Base-by-base conservation (phyloP, 2,888 invertebrate species). In the Lycaena phlaeas region DNA sequence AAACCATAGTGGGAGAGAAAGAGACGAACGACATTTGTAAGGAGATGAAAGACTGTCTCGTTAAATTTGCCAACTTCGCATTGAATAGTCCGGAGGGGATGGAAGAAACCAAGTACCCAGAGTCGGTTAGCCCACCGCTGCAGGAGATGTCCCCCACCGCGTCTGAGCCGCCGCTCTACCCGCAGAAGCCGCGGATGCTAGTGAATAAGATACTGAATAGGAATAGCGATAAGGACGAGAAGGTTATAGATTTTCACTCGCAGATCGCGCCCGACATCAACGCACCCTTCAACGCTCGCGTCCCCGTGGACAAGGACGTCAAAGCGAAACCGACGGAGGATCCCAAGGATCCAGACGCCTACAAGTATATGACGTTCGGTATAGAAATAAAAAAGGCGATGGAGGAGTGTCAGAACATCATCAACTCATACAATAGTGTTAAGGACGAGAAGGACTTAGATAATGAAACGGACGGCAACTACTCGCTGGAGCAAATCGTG, bases 401-500 rank as follows among this genome's bases (percentile, higher is more conserved):
- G 76, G 84, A 82, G 41, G 81, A 82, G 27, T 81, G 82, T 45
- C 79, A 82, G 55, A 77, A 78, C 49, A 78, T 82, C 12, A 82
- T 82, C 2, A 76, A 78, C 31, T 75, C 79, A 0, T 79, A 77
- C 14, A 76, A 74, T 46, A 68, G 60, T 45, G 66, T 68, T 38
- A 68, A 67, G 6, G 57, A 64, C 1, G 64, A 61, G 0, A 66
- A 61, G 1, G 66, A 67, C 0, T 59, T 61, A 0, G 59, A 48
- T 0, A 63, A 53, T 1, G 43, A 52, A 0, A 37, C 53, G 1
- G 65, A 72, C 0, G 64, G 63, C 0, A 62, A 67, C 1, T 43
- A 76, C 0, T 75, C 79, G 0, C 14, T 81, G 1, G 79, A 81
- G 36, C 76, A 78, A 38, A 82, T 82, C 1, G 77, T 72, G 18